These are phyloP conservation scores for Actias luna DNA, from an alignment of 2,888 invertebrate genomes.

Conservation along the genomic window DNA sequence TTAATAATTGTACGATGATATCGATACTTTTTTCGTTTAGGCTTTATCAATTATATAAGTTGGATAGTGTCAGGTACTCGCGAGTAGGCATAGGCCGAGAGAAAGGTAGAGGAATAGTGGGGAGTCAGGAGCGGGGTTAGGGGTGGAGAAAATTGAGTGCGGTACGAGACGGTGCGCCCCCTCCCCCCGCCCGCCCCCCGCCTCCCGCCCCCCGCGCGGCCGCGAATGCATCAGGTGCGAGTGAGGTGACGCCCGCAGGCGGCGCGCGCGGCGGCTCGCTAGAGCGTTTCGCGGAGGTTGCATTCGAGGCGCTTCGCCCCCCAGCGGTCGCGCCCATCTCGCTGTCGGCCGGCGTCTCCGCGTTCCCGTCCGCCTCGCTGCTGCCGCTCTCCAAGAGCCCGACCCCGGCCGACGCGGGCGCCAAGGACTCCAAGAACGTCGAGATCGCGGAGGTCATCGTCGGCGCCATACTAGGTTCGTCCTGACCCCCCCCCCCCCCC, in stretches of 20 bases:
- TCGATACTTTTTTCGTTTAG: too few relatives aligned
- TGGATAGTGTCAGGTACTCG: too few relatives aligned
- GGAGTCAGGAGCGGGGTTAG: too few relatives aligned
- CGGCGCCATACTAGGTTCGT: conserved; percentile 95
- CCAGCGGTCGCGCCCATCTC: conserved; percentile 90
- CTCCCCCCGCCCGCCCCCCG: conserved; percentile 20
- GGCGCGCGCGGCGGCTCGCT: conserved; percentile 49
- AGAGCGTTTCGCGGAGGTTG: conserved; percentile 89
- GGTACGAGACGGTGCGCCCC: too few relatives aligned
- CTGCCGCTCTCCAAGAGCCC: conserved; percentile 90
- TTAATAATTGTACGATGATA: too few relatives aligned
- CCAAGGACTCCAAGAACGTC: conserved; percentile 93
- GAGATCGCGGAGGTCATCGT: conserved; percentile 98
- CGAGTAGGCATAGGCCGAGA: too few relatives aligned
- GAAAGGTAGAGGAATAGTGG: too few relatives aligned
- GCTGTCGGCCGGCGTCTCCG: conserved; percentile 86
- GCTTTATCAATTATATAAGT: too few relatives aligned
- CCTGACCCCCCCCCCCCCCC: too few relatives aligned
- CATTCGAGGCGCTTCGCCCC: conserved; percentile 86
- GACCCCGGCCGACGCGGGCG: conserved; percentile 88
- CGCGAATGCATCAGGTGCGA: conserved; percentile 17
- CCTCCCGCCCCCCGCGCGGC: conserved; percentile 17
- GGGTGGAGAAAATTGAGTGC: not conserved
- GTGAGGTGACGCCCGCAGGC: conserved; percentile 24
- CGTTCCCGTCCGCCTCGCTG: conserved; percentile 86